Evolutionary conservation across 2,797 vertebrate genomes (phyloP).

Genomic region (Anguilla marmorata): DNA sequence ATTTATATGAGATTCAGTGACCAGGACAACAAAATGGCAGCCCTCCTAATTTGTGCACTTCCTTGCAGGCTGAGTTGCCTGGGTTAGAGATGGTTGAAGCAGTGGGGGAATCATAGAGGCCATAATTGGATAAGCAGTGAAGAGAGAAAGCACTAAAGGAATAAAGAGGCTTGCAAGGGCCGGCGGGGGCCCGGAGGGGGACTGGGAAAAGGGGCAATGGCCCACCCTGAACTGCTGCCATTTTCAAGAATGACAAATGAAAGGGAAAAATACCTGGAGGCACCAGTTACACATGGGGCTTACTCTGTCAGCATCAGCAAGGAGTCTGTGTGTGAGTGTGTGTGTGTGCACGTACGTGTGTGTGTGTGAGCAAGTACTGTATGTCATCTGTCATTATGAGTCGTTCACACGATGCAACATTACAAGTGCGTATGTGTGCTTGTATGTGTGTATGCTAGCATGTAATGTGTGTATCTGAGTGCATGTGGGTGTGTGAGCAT

Average conservation of each 20-base stretch:
- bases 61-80: background rate
- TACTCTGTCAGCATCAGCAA: background rate
- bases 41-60: background rate
- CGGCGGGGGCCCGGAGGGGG: background rate
- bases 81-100: background rate
- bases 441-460: background rate
- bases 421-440: background rate
- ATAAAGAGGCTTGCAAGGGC: constrained; percentile 1
- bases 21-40: background rate
- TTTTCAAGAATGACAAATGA: constrained; percentile 32
- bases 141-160: constrained; percentile 7
- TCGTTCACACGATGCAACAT: background rate
- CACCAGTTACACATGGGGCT: background rate
- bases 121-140: constrained; percentile 15
- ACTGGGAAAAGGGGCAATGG: background rate
- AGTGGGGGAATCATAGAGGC: background rate
- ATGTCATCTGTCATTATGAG: no score
- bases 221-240: constrained; percentile 23
- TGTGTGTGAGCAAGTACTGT: background rate
- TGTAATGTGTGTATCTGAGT: background rate
- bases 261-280: constrained; percentile 29
- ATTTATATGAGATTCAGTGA: background rate
- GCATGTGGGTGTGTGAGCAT: background rate
- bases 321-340: background rate
- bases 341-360: background rate